Conservation (phyloP, 2,888 invertebrate genomes). For the Latheticus oryzae region DNA sequence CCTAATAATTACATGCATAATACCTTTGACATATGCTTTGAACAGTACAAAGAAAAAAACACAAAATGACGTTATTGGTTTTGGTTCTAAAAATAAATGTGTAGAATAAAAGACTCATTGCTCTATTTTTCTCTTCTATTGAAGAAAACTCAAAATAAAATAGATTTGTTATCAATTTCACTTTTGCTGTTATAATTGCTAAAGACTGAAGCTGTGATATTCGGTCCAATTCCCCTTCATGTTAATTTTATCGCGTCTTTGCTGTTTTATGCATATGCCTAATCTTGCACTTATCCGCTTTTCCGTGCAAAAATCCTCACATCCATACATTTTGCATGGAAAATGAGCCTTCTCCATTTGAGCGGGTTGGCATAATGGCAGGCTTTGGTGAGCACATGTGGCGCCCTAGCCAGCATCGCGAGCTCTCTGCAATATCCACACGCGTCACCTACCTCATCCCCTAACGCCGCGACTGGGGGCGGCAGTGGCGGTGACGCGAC, state of each 20-base stretch:
- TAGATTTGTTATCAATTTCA: too few species aligned
- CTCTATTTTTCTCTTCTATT: too few species aligned
- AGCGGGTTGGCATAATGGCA: conserved; percentile 58
- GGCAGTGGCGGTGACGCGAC: conserved; percentile 47
- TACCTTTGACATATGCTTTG: too few species aligned
- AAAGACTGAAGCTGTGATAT: too few species aligned
- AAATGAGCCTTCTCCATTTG: conserved; percentile 52
- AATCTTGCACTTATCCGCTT: conserved; percentile 1
- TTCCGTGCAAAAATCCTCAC: conserved; percentile 12
- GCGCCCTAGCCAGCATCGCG: conserved; percentile 43
- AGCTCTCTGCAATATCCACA: conserved; percentile 37
- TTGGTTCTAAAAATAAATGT: too few species aligned
- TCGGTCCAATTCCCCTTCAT: too few species aligned
- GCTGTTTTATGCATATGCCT: neutral
- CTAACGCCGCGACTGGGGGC: conserved; percentile 46
- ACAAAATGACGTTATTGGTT: too few species aligned
- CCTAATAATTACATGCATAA: too few species aligned
- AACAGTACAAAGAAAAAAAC: too few species aligned
- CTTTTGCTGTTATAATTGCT: too few species aligned
- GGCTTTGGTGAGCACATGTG: conserved; percentile 56
- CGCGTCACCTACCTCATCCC: conserved; percentile 55
- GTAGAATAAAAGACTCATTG: too few species aligned
- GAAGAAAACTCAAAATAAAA: too few species aligned
- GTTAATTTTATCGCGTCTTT: neutral
- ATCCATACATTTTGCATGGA: conserved; percentile 48